Evolutionary conservation across 2,888 invertebrate genomes (phyloP), one percentile per base, ranked within the genome.

Genomic region (Amorpha juglandis): DNA sequence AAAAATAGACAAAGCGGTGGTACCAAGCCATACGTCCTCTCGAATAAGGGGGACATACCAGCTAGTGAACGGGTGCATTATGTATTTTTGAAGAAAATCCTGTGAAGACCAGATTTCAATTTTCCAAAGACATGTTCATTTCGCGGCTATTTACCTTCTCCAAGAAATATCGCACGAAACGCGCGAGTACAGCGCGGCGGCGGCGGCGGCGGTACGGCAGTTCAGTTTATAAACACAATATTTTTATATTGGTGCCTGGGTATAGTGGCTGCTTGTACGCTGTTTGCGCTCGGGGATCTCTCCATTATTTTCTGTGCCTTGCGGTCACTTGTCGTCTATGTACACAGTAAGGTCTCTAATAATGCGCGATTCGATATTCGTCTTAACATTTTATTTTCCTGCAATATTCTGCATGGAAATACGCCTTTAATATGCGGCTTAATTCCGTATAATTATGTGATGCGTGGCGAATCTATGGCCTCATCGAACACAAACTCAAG

Each of bases 101-200:
- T 21, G 47, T 62, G 62, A 62, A 62, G 8, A 48, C 27, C 21
- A 64, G 78, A 79, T 85, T 82, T 84, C 78, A 82, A 82, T 83
- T 86, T 84, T 74, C 72, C 70, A 75, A 77, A 78, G 76, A 78
- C 71, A 71, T 58, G 74, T 79, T 85, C 77, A 84, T 87, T 87
- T 88, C 79, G 81, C 80, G 84, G 79, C 74, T 79, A 80, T 84
- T 86, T 81, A 74, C 74, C 62, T 71, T 74, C 70, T 73, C 67
- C 66, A 71, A 67, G 71, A 74, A 71, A 78, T 75, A 73, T 71
- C 72, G 33, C n/a, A 53, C 69, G 71, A 67, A 69, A 68, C 66
- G n/a, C 47, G 64, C 64, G 47, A n/a, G 69, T 71, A 48, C 33
- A 47, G n/a, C 53, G 27, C 27, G 27, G 27, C n/a, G 4, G 27